Conservation (phyloP, 1,140 invertebrate species). For the Euura lappo region DNA sequence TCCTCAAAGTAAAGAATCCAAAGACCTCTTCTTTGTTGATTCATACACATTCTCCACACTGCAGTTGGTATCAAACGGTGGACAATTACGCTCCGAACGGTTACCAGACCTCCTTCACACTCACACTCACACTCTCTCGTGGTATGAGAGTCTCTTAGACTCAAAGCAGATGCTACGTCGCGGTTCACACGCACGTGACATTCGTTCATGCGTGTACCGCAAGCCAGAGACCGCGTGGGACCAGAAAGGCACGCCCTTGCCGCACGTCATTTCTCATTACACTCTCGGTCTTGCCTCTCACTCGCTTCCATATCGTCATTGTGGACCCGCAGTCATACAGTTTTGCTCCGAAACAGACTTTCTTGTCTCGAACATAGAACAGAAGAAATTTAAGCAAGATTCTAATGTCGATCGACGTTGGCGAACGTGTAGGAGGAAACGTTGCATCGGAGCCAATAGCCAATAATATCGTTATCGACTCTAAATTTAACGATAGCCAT, state of each 20-base stretch:
- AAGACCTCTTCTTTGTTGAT: no score
- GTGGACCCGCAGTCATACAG: not conserved
- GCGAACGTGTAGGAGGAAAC: no score
- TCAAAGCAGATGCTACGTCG: not conserved
- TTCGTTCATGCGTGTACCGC: slow-evolving; percentile 19
- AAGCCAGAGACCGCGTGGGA: slow-evolving; percentile 34
- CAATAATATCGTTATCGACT: not conserved
- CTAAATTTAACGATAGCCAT: slow-evolving; percentile 5
- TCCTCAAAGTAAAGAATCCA: no score
- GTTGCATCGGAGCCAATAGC: not conserved
- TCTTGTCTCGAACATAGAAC: no score
- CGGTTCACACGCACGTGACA: slow-evolving; percentile 1
- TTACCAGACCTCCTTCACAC: not conserved
- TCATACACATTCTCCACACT: no score
- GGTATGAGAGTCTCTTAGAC: not conserved
- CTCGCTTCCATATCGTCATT: not conserved
- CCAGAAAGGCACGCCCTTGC: slow-evolving; percentile 32
- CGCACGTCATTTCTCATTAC: slow-evolving; percentile 21
- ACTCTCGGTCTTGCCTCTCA: not conserved
- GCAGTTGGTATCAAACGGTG: not conserved
- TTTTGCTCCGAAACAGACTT: no score
- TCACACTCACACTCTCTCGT: not conserved
- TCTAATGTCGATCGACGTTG: no score
- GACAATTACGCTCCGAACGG: not conserved
- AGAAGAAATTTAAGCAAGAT: no score